Conservation (phyloP, 2,888 invertebrate species). For the Amorpha juglandis region DNA sequence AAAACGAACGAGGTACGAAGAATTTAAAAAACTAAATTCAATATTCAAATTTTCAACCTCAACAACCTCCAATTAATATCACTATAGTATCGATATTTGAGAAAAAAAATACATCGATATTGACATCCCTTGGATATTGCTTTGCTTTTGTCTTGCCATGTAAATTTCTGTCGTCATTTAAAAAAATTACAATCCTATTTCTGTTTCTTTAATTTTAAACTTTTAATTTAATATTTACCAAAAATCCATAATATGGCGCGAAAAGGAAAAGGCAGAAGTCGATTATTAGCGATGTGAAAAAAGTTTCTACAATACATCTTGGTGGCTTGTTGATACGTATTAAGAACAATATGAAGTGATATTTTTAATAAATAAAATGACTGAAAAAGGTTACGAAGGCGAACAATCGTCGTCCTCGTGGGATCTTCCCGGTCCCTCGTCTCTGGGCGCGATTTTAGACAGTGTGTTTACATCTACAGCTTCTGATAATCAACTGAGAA, state of each 20-base stretch:
- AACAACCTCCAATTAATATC: too few species aligned
- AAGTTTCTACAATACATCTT: background rate
- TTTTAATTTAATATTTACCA: slow-evolving; percentile 6
- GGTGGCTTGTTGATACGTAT: slow-evolving; percentile 34
- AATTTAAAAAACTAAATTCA: too few species aligned
- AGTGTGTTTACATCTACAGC: slow-evolving; percentile 86
- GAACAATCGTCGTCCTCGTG: slow-evolving; percentile 70
- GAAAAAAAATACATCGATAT: too few species aligned
- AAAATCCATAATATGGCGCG: slow-evolving; percentile 5
- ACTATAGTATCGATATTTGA: too few species aligned
- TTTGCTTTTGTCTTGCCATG: slow-evolving; percentile 30
- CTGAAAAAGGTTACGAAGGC: slow-evolving; percentile 70
- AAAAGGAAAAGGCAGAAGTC: slow-evolving; percentile 16
- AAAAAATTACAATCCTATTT: slow-evolving; percentile 28
- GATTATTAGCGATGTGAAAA: background rate
- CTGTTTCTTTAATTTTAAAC: slow-evolving; percentile 22
- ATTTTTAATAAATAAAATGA: slow-evolving; percentile 59
- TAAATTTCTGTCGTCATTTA: slow-evolving; percentile 37
- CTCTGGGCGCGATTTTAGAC: slow-evolving; percentile 86
- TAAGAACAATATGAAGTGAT: slow-evolving; percentile 49
- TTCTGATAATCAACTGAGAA: slow-evolving; percentile 66
- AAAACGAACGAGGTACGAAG: too few species aligned
- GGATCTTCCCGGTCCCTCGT: slow-evolving; percentile 79
- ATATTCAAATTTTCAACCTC: too few species aligned
- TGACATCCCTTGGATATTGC: slow-evolving; percentile 14